Conservation (phyloP, 1,140 invertebrate genomes). For the Orchestia grillus region DNA sequence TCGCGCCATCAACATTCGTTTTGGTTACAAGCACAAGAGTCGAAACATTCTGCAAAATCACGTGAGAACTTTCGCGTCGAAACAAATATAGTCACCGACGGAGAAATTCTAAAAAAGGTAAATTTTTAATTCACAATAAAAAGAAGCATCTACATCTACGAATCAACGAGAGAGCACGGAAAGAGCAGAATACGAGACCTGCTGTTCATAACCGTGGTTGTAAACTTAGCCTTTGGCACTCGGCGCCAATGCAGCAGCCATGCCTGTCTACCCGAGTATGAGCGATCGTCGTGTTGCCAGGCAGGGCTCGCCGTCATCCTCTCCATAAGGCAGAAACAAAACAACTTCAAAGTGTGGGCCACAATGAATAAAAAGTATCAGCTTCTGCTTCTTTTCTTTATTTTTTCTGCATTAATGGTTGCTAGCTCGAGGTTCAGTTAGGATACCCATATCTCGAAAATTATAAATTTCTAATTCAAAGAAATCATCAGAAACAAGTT, state of each 20-base stretch:
- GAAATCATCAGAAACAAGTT: not conserved
- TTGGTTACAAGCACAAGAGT: not conserved
- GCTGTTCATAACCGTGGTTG: not conserved
- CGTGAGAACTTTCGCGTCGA: not conserved
- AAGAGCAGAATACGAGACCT: not conserved
- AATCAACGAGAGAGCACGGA: not conserved
- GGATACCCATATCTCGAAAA: not conserved
- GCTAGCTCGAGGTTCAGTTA: too few species aligned
- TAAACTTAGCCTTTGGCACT: not conserved
- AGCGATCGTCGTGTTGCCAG: not conserved
- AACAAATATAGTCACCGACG: too few species aligned
- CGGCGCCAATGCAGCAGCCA: not conserved
- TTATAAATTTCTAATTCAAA: not conserved
- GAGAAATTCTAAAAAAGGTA: not conserved
- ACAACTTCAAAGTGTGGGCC: not conserved
- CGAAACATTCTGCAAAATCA: not conserved
- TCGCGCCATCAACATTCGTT: not conserved
- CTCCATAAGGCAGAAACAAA: not conserved
- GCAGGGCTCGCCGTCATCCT: not conserved
- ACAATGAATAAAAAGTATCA: too few species aligned
- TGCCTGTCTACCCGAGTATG: not conserved
- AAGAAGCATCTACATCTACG: not conserved
- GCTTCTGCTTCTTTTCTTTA: too few species aligned
- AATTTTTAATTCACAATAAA: not conserved
- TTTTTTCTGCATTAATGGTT: too few species aligned